A percentile compares a stretch with the other conserved stretches of the same genome.
phyloP scores from a whole-genome alignment of 2,888 invertebrate genomes.

The Enchytraeus crypticus region DNA sequence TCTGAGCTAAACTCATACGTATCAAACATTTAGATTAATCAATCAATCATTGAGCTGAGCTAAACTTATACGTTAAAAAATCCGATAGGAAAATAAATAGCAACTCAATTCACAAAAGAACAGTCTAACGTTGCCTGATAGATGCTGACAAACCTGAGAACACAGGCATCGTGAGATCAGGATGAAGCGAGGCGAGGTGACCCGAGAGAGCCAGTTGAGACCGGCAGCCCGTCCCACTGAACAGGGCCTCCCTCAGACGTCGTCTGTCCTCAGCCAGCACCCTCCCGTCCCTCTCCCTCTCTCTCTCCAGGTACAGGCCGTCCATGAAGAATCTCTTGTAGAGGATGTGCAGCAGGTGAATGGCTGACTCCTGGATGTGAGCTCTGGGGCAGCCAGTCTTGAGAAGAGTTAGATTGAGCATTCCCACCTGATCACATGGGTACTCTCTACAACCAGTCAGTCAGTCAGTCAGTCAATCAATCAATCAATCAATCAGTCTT shows the following conservation, averaged over 20 bases:
- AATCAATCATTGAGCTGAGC: too few species aligned
- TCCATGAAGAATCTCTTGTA: conserved; percentile 89
- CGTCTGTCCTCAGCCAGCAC: conserved; percentile 10
- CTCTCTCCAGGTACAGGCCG: conserved; percentile 32
- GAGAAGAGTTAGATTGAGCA: conserved; percentile 91
- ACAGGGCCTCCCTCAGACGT: conserved; percentile 54
- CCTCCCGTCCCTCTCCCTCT: conserved; percentile 2
- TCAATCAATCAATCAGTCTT: too few species aligned
- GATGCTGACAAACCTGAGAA: conserved; percentile 77
- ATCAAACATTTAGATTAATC: too few species aligned
- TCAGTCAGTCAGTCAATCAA: background rate
- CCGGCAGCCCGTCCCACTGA: conserved; percentile 68
- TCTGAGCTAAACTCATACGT: too few species aligned
- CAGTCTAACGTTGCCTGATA: too few species aligned
- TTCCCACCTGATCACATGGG: conserved; percentile 76
- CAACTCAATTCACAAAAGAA: too few species aligned
- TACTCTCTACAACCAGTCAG: conserved; percentile 38
- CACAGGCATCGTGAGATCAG: conserved; percentile 97
- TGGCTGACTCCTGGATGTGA: conserved; percentile 82
- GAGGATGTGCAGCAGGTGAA: conserved; percentile 78
- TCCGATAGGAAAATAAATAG: too few species aligned
- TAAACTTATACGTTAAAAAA: too few species aligned
- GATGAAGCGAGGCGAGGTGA: conserved; percentile 85
- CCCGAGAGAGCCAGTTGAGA: conserved; percentile 55
- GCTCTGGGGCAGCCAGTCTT: conserved; percentile 89